Conservation (phyloP, 2,113 vertebrate species). For the Acinonyx jubatus region DNA sequence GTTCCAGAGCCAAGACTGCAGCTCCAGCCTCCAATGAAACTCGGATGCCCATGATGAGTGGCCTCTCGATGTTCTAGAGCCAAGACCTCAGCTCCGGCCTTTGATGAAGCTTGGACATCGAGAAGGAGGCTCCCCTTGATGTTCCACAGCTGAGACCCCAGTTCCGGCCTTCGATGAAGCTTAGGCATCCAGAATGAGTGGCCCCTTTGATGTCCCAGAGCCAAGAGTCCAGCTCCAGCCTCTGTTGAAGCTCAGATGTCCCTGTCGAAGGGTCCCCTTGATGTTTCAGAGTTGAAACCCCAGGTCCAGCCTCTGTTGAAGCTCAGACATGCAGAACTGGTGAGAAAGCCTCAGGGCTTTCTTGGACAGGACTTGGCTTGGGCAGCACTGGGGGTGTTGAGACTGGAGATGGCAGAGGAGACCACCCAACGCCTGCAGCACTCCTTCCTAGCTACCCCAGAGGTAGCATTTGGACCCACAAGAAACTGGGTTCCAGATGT, state of each 20-base stretch:
- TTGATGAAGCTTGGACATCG: neutral
- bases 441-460: rapidly evolving
- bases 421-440: rapidly evolving
- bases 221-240: neutral
- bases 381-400: neutral
- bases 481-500: neutral
- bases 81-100: neutral
- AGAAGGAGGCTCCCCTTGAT: neutral
- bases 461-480: neutral
- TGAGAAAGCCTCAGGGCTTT: neutral
- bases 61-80: neutral
- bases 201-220: neutral
- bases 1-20: neutral
- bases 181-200: neutral
- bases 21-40: neutral
- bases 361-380: neutral
- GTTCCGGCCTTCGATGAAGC: neutral
- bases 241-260: rapidly evolving
- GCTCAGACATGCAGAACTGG: neutral
- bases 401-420: neutral
- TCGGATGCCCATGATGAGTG: no score
- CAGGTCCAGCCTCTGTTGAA: neutral
- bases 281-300: neutral
- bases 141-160: neutral
- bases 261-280: neutral